Conservation (phyloP, 2,888 invertebrate genomes). For the Perizoma flavofasciatum region DNA sequence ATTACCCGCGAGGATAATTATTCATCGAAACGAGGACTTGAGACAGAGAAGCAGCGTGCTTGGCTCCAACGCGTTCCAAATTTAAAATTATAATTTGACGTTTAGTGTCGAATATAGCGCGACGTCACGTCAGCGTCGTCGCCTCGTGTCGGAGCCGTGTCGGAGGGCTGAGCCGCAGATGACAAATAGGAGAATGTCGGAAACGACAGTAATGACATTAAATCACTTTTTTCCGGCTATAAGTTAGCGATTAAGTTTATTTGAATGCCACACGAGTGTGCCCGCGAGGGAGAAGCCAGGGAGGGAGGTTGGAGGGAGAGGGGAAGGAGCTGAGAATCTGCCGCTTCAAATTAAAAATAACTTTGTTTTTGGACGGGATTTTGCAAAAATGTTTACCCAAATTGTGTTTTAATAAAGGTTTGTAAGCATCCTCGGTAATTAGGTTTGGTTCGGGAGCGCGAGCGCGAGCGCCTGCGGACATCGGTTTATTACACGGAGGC, state of each 20-base stretch:
- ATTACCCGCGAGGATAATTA: constrained; percentile 34
- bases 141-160: neutral
- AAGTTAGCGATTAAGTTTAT: constrained; percentile 50
- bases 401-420: constrained; percentile 37
- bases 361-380: constrained; percentile 29
- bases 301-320: neutral
- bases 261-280: constrained; percentile 29
- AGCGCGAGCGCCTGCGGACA: constrained; percentile 27
- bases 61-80: constrained; percentile 19
- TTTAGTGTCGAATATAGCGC: constrained; percentile 16
- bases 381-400: constrained; percentile 33
- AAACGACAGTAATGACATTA: constrained; percentile 46
- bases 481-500: constrained; percentile 25
- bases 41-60: constrained; percentile 9
- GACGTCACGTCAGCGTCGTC: too few relatives aligned
- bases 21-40: constrained; percentile 20
- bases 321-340: neutral
- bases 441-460: constrained; percentile 31
- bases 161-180: constrained; percentile 29
- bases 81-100: constrained; percentile 26
- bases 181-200: constrained; percentile 48
- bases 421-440: constrained; percentile 34
- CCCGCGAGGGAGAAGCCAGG: neutral
- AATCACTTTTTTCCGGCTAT: constrained; percentile 54
- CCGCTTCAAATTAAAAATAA: constrained; percentile 34